Base-by-base conservation (phyloP, 2,888 invertebrate species). In the Hypena proboscidalis region DNA sequence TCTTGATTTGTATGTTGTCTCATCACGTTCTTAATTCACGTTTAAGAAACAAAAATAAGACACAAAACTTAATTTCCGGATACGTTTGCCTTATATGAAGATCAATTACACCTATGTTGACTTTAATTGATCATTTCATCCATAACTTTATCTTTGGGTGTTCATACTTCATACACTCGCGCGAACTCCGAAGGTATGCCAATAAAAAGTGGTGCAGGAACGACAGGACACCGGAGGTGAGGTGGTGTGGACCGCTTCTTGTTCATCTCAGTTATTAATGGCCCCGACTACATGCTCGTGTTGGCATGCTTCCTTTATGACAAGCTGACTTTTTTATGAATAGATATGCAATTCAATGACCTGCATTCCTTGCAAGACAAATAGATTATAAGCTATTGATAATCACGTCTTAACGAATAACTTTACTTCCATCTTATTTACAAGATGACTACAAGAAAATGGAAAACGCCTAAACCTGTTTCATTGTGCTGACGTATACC, bases 161-260 rank as follows among this genome's bases (percentile, higher is more conserved):
- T 55, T 27, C 9, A 32, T 45, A 11, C 10, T 27, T 37, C 35
- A 43, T 45, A 59, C 22, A n/a, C 26, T 48, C 30, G 39, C 37
- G 26, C 15, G 29, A 58, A 44, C 41, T 47, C 44, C 52, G 54
- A 46, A 55, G 61, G 56, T 44, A 74, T 69, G 42, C 26, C 17
- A 9, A 32, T 60, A 76, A 76, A 76, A 76, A 76, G 61, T 64
- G 31, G 70, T 46, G 35, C 65, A 64, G 65, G 52, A 67, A 49
- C 58, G 36, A 51, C 51, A 53, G 52, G 54, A 62, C 42, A 62
- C 53, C 60, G 43, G 50, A 53, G 57, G 21, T 27, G 37, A 41
- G 22, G 46, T 47, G 45, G 46, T 44, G 52, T 21, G 45, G 54
- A 62, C 65, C 32, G 43, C 65, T 70, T 71, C 70, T 71, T 71